Conservation (phyloP, 1,140 invertebrate genomes). For the Bombus vancouverensis region DNA sequence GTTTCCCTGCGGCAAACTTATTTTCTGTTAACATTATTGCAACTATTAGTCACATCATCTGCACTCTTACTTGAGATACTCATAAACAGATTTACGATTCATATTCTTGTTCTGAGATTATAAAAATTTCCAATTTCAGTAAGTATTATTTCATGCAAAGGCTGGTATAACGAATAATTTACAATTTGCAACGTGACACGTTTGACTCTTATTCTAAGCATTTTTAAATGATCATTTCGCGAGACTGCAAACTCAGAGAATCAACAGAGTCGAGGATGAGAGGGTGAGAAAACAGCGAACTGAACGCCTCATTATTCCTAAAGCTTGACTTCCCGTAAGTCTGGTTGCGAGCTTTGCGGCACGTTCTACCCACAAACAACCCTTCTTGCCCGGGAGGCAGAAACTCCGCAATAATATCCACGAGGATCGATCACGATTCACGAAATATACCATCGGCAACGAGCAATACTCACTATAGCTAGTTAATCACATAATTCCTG, state of each 20-base stretch:
- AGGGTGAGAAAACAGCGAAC: conserved; percentile 29
- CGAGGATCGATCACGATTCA: conserved; percentile 56
- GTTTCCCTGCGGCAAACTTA: conserved; percentile 21
- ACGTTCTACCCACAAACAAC: conserved; percentile 71
- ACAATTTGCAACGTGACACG: neutral
- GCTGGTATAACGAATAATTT: neutral
- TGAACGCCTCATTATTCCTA: conserved; percentile 69
- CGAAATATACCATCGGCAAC: conserved; percentile 32
- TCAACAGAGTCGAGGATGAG: conserved; percentile 7
- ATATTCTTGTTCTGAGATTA: too few species aligned
- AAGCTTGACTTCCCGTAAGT: conserved; percentile 72
- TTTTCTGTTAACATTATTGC: neutral
- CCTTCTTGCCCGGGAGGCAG: conserved; percentile 42
- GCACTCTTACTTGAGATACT: too few species aligned
- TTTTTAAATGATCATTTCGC: conserved; percentile 19
- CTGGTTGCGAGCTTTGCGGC: conserved; percentile 61
- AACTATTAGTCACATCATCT: neutral
- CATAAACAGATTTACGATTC: too few species aligned
- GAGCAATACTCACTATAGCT: conserved; percentile 17
- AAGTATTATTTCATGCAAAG: too few species aligned
- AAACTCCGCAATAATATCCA: conserved; percentile 53
- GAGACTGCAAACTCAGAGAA: conserved; percentile 19
- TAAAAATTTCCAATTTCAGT: neutral
- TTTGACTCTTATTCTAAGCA: neutral
- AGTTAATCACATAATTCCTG: conserved; percentile 6